phyloP scores from a whole-genome alignment of 92 coral and sea anemone species.

The Diadumene lineata region DNA sequence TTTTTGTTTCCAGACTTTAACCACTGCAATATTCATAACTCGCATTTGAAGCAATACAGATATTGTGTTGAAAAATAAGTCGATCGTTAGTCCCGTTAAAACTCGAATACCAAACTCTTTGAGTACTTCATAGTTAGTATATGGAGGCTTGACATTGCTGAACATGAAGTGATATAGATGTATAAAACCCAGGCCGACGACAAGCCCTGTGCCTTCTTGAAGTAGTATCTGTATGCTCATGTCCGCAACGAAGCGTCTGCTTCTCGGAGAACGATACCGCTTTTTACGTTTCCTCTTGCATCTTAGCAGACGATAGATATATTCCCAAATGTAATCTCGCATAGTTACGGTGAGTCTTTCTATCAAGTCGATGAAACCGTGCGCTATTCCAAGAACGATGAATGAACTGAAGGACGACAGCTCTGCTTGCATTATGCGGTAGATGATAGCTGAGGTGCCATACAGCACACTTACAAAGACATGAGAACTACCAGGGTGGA shows the following conservation, averaged over 20 bases:
- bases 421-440: conserved; percentile 80
- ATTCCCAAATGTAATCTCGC: conserved; percentile 63
- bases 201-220: conserved; percentile 53
- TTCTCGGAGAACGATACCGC: conserved; percentile 56
- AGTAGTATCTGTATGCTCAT: conserved; percentile 62
- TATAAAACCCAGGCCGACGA: conserved; percentile 55
- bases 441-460: conserved; percentile 39
- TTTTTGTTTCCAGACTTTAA: conserved; percentile 7
- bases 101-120: conserved; percentile 44
- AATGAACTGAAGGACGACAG: conserved; percentile 44
- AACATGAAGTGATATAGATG: conserved; percentile 55
- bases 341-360: conserved; percentile 54
- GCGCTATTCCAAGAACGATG: conserved; percentile 53
- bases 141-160: conserved; percentile 34
- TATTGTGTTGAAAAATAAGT: conserved; percentile 3
- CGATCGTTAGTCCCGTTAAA: conserved; percentile 52
- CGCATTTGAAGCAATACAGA: conserved; percentile 11
- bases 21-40: conserved; percentile 5
- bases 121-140: conserved; percentile 14
- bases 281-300: conserved; percentile 2
- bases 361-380: conserved; percentile 49
- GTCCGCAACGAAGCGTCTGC: conserved; percentile 74
- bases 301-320: conserved; percentile 29
- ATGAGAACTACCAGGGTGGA: conserved; percentile 55
- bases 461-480: conserved; percentile 36